Base-by-base conservation (phyloP, 1,140 invertebrate species). In the Mizuhopecten yessoensis region DNA sequence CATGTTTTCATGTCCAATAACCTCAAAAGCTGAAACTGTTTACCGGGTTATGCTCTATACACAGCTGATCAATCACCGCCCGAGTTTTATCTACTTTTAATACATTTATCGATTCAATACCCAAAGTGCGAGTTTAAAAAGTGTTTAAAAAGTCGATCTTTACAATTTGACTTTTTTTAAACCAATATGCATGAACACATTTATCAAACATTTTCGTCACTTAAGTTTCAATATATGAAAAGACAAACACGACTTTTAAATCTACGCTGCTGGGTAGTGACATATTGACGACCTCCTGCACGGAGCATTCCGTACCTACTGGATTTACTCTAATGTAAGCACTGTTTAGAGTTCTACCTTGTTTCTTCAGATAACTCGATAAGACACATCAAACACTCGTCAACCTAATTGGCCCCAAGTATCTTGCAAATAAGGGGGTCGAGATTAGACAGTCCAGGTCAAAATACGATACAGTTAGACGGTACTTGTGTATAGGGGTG, bases 181-280 rank as follows among this genome's bases (percentile, higher is more conserved):
- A 75, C 29, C 57, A 75, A 75, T 75, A 75, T 75, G 29, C 57
- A 75, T n/a, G 57, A 23, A 75, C 23, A 17, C n/a, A 75, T 75
- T 75, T 75, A 75, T 75, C 57, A 75, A 75, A 75, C 57, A 75
- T n/a, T 45, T 75, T 75, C 57, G n/a, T 29, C 23, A 75, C 17
- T 75, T 23, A 75, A 75, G 57, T 75, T 75, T 75, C 57, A 75
- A 29, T 75, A 75, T 75, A 29, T 75, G 57, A 75, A 75, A 75
- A 75, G 57, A 29, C 9, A 75, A 75, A 11, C 23, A 29, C 9
- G 5, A 75, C 57, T 75, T 75, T 75, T 75, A 75, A 75, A 75
- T 75, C 57, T 9, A 17, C 57, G 3, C 11, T 75, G 15, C 57
- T 75, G 57, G n/a, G 5, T 75, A 29, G 23, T 75, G 57, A 75